Conservation (phyloP, 1,140 invertebrate species). For the Galleria mellonella region DNA sequence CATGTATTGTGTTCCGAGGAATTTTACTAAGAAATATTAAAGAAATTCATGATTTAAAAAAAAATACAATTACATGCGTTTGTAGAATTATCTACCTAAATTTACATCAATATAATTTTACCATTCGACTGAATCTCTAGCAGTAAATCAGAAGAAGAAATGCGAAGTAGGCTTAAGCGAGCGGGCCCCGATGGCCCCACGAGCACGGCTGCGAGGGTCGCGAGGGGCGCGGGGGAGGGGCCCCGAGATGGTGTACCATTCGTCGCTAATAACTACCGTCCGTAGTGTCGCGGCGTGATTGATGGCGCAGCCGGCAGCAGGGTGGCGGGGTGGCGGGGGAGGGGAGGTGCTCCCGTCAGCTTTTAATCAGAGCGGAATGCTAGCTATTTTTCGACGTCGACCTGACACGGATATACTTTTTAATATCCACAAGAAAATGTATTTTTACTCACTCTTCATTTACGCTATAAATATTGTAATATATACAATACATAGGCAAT, state of each 20-base stretch:
- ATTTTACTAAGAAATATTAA: no score
- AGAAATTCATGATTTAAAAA: no score
- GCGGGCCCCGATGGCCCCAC: background rate
- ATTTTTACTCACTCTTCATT: no score
- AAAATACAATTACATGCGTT: no score
- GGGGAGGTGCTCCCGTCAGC: background rate
- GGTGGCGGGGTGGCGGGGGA: background rate
- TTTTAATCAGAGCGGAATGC: conserved; percentile 10
- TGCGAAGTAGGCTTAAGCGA: background rate
- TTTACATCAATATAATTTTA: background rate
- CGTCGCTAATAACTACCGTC: background rate
- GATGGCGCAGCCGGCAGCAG: background rate
- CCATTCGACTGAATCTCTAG: background rate
- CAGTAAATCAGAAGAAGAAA: no score
- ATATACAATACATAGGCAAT: no score
- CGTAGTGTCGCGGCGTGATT: conserved; percentile 4
- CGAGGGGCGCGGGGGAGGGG: background rate
- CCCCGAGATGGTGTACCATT: background rate
- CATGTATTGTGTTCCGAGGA: no score
- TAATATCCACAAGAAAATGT: background rate
- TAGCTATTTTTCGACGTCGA: conserved; percentile 6
- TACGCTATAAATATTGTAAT: no score
- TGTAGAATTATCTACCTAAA: no score
- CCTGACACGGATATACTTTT: background rate
- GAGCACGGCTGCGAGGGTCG: background rate